Percentiles rank a stretch among this genome's conserved stretches.
Evolutionary conservation across 1,140 invertebrate genomes (phyloP).

Genomic region (Drosophila ananassae): DNA sequence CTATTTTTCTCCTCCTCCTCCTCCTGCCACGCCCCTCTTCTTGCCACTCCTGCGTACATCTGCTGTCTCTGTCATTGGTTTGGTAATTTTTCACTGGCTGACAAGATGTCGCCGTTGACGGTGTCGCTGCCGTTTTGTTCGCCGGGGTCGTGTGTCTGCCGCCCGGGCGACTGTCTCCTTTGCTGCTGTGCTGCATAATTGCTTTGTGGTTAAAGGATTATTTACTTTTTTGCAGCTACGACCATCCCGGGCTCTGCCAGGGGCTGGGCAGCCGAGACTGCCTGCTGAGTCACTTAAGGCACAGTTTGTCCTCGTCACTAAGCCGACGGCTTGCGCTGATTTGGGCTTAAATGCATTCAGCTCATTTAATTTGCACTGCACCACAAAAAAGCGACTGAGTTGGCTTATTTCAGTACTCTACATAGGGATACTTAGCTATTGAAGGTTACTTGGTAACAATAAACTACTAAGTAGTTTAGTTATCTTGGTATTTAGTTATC

Average conservation of each 20-base stretch:
- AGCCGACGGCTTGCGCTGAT: conserved; percentile 72
- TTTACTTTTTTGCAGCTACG: conserved; percentile 57
- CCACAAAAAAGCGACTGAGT: conserved; percentile 33
- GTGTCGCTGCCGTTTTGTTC: conserved; percentile 13
- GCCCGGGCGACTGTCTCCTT: conserved; percentile 4
- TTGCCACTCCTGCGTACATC: neutral
- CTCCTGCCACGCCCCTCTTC: neutral
- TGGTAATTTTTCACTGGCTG: conserved; percentile 74
- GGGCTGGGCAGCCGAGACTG: conserved; percentile 31
- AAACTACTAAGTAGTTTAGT: too few species aligned
- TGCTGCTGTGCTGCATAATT: conserved; percentile 70
- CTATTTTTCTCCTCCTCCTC: neutral
- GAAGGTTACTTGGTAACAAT: too few species aligned
- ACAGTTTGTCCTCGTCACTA: conserved; percentile 52
- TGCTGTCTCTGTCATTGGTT: conserved; percentile 30
- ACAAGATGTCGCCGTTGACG: conserved; percentile 68
- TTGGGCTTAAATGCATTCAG: conserved; percentile 79
- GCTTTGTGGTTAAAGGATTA: conserved; percentile 79
- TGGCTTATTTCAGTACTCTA: conserved; percentile 11
- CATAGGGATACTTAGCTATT: neutral
- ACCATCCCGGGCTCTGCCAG: conserved; percentile 12
- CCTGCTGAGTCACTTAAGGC: conserved; percentile 72
- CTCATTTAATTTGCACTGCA: conserved; percentile 74
- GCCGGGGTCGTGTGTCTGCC: conserved; percentile 14
- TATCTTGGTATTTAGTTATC: too few species aligned